Base-by-base conservation (phyloP, 2,888 invertebrate genomes). In the Agrypnus murinus region DNA sequence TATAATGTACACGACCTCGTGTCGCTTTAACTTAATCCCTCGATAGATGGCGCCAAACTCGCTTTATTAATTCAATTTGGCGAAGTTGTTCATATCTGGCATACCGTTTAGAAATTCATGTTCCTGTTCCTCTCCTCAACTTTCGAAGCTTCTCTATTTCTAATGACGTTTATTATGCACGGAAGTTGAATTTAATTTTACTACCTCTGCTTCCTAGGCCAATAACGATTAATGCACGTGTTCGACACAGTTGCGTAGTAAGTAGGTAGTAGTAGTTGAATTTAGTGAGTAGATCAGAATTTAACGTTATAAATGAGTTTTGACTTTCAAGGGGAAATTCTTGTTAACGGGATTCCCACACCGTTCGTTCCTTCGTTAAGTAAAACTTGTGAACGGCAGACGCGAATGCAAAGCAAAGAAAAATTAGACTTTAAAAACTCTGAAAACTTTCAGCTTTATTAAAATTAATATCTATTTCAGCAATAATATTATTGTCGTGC, bases 1-100 rank as follows among this genome's bases (percentile, higher is more conserved):
- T 77, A 79, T 76, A 78, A 77, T 75, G 72, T 75, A 75, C 73
- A 74, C 67, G 76, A 75, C 75, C 74, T 66, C 55, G 72, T 71
- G 71, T 71, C 71, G 69, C 72, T 71, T 71, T 65, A 66, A 62
- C 65, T 71, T 73, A 77, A 75, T 76, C 74, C 75, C 74, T 48
- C 72, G 71, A 74, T 76, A 74, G 76, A 70, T 74, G 71, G 65
- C 71, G 72, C 67, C 65, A 69, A 74, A 74, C 72, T 75, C 66
- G 72, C 71, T 66, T 72, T 73, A 65, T 73, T 76, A 75, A 76
- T 76, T 75, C 69, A 74, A 75, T 75, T 74, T 74, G 46, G 58
- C 65, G 68, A 68, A 65, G 62, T 65, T 55, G 72, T 71, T 73
- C 71, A 60, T 64, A 69, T 74, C 55, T 72, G 65, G 31, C 69